These are phyloP conservation scores for Martes martes DNA, from an alignment of 2,113 vertebrate species.

Conservation along the genomic window DNA sequence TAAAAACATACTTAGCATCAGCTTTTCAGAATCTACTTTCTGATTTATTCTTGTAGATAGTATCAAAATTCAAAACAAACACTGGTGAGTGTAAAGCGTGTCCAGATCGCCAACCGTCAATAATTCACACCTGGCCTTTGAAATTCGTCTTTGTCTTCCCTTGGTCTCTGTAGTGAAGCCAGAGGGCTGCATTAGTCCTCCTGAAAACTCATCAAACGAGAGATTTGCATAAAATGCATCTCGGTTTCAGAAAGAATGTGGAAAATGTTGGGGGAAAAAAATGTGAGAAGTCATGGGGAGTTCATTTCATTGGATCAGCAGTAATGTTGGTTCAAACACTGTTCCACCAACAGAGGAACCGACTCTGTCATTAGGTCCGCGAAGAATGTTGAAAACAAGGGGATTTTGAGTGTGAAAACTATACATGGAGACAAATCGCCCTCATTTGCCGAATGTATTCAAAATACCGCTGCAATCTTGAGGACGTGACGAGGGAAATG, in stretches of 20 bases:
- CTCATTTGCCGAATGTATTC: background rate
- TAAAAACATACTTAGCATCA: background rate
- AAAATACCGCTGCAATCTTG: background rate
- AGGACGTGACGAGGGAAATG: background rate
- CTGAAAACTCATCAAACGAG: background rate
- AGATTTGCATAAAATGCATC: background rate
- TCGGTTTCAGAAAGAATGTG: background rate
- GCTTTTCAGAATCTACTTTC: background rate
- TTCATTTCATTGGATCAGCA: background rate
- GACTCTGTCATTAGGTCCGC: background rate
- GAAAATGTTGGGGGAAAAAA: background rate
- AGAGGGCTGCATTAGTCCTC: background rate
- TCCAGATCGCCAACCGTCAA: background rate
- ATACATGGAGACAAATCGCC: background rate
- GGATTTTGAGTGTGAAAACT: background rate
- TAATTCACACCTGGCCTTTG: background rate
- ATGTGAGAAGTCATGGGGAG: background rate
- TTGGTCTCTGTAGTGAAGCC: background rate
- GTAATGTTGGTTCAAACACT: too few species aligned
- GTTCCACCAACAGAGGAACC: accelerated
- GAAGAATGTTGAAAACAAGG: background rate
- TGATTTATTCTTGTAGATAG: background rate
- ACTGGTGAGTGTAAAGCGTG: background rate
- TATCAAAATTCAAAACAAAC: background rate
- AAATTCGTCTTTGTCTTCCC: background rate